Percentiles rank a stretch among this genome's conserved stretches.
These are phyloP conservation scores for Auanema freiburgensis DNA, from an alignment of 2,888 invertebrate genomes.

Conservation along the genomic window DNA sequence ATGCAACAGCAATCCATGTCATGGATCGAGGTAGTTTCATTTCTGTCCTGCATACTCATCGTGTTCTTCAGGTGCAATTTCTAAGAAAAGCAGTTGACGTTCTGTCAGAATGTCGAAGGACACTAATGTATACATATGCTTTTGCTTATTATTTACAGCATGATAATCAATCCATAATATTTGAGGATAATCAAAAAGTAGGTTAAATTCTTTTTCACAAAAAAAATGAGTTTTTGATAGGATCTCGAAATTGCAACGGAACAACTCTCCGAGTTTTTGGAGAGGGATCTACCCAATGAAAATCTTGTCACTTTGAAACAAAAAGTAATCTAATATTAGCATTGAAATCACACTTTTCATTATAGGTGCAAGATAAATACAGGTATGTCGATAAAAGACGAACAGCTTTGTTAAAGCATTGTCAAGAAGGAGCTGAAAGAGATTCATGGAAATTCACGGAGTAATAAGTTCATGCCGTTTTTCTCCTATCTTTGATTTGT, in stretches of 20 bases:
- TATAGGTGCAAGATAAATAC: conserved; percentile 64
- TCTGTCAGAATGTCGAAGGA: conserved; percentile 75
- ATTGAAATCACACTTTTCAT: neutral
- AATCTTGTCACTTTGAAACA: conserved; percentile 96
- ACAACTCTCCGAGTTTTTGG: conserved; percentile 92
- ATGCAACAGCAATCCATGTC: conserved; percentile 99
- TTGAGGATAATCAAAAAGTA: conserved; percentile 73
- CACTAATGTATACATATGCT: conserved; percentile 98
- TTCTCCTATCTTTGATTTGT: no score
- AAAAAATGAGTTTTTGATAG: conserved; percentile 18
- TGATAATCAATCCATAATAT: conserved; percentile 97
- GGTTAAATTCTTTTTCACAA: neutral
- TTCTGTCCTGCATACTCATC: no score
- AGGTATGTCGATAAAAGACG: conserved; percentile 98
- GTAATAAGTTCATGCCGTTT: conserved; percentile 14
- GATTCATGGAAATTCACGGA: conserved; percentile 84
- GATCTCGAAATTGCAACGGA: conserved; percentile 97
- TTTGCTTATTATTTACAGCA: conserved; percentile 97
- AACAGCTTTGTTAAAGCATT: conserved; percentile 91
- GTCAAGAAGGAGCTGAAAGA: conserved; percentile 97
- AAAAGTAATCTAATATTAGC: conserved; percentile 74
- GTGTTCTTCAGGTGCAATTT: conserved; percentile 74
- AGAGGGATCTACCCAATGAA: conserved; percentile 93
- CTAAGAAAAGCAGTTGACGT: conserved; percentile 81
- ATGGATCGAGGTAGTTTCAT: conserved; percentile 97